Conservation (phyloP, 2,888 invertebrate genomes). For the Busseola fusca region DNA sequence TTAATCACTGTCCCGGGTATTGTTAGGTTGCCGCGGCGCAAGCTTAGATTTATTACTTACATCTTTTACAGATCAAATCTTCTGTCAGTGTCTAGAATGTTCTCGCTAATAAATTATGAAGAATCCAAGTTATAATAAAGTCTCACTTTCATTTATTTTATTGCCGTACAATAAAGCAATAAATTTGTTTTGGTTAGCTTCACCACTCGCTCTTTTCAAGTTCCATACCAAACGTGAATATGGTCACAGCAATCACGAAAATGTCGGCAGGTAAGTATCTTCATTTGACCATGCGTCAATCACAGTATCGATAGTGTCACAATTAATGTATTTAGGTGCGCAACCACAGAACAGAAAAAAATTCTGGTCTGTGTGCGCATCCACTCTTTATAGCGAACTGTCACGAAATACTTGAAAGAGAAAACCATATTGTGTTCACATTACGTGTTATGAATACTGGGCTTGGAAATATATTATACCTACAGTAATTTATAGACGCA, state of each 20-base stretch:
- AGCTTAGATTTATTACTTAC: not conserved
- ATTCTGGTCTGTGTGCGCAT: too few relatives aligned
- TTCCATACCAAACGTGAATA: conserved; percentile 1
- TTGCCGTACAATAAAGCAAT: conserved; percentile 1
- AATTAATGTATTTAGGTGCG: conserved; percentile 12
- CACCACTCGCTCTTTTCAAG: conserved; percentile 6
- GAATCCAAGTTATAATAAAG: not conserved
- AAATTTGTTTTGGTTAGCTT: conserved; percentile 19
- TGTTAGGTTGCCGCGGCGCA: not conserved
- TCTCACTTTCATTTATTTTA: conserved; percentile 11
- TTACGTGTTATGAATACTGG: not conserved
- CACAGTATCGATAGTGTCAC: conserved; percentile 18
- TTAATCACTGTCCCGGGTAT: not conserved
- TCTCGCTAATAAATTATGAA: not conserved
- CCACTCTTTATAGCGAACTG: conserved; percentile 19
- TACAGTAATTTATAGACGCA: not conserved
- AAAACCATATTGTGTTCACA: conserved; percentile 16
- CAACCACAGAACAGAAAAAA: too few relatives aligned
- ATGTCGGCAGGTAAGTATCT: not conserved
- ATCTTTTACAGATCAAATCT: not conserved
- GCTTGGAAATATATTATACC: not conserved
- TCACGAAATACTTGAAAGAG: conserved; percentile 32
- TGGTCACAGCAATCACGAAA: conserved; percentile 5
- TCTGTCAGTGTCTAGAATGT: not conserved
- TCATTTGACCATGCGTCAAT: not conserved